phyloP scores from a whole-genome alignment of 2,888 invertebrate species.

The Aleiodes leptofemur region DNA sequence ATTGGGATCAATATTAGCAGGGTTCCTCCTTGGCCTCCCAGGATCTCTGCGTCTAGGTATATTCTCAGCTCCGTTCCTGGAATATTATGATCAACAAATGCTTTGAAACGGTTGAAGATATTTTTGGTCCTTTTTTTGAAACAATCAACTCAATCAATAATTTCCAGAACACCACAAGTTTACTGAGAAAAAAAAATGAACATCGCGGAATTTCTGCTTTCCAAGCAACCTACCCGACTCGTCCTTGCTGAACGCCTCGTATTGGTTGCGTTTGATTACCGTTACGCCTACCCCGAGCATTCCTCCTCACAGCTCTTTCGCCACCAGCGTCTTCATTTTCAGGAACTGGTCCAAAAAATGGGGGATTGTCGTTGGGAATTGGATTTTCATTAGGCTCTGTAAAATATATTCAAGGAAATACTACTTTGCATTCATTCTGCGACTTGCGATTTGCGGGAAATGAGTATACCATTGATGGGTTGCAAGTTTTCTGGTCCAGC shows the following conservation, averaged over 20 bases:
- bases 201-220: neutral
- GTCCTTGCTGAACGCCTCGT: neutral
- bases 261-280: neutral
- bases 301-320: neutral
- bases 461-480: neutral
- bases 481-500: neutral
- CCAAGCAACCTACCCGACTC: neutral
- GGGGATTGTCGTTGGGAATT: neutral
- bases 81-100: too few species aligned
- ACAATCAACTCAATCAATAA: too few species aligned
- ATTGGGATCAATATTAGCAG: too few species aligned
- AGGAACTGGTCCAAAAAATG: neutral
- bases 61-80: too few species aligned
- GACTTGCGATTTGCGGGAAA: neutral
- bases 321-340: neutral
- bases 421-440: neutral
- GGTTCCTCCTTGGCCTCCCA: too few species aligned
- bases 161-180: too few species aligned
- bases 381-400: neutral
- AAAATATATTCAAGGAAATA: neutral
- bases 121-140: too few species aligned
- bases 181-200: too few species aligned
- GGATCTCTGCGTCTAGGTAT: too few species aligned
- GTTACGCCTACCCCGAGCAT: neutral
- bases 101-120: too few species aligned